Percentiles rank a stretch among this genome's conserved stretches.
These are phyloP conservation scores for Romanogobio albipinnatus DNA, from an alignment of 2,113 vertebrate genomes.

Conservation along the genomic window DNA sequence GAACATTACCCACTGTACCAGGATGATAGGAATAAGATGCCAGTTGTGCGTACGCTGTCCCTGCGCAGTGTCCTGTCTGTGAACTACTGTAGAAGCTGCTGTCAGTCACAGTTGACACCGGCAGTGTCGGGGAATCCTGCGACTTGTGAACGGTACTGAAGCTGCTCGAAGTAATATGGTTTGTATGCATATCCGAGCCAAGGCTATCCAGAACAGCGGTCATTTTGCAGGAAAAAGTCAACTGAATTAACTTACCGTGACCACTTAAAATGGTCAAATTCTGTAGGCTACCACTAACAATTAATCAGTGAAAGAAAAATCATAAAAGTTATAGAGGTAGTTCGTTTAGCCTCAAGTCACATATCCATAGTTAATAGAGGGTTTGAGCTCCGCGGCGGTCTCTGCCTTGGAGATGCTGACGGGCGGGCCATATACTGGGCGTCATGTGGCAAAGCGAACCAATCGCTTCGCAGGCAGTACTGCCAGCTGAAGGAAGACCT, in stretches of 20 bases:
- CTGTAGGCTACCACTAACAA: background rate
- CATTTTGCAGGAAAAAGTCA: slow-evolving; percentile 68
- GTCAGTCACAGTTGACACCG: slow-evolving; percentile 85
- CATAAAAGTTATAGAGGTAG: slow-evolving; percentile 31
- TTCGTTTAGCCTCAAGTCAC: slow-evolving; percentile 44
- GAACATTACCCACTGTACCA: slow-evolving; percentile 68
- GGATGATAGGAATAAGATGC: slow-evolving; percentile 81
- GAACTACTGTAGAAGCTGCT: slow-evolving; percentile 87
- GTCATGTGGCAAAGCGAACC: slow-evolving; percentile 75
- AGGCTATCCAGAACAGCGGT: slow-evolving; percentile 85
- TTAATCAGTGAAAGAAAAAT: background rate
- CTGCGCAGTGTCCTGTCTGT: slow-evolving; percentile 75
- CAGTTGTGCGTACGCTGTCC: slow-evolving; percentile 79
- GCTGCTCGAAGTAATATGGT: slow-evolving; percentile 82
- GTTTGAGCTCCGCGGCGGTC: slow-evolving; percentile 49
- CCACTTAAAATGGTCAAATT: background rate
- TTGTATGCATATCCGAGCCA: slow-evolving; percentile 85
- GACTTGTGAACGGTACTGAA: slow-evolving; percentile 79
- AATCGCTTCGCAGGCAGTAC: slow-evolving; percentile 67
- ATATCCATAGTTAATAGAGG: slow-evolving; percentile 47
- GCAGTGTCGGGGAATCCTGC: slow-evolving; percentile 85
- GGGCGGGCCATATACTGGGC: slow-evolving; percentile 78
- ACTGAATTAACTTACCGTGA: slow-evolving; percentile 4
- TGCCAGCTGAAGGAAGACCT: slow-evolving; percentile 18
- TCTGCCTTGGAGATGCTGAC: slow-evolving; percentile 71